Percentiles rank a stretch among this genome's conserved stretches.
Conservation (phyloP, 1,140 invertebrate species). For the Hermetia illucens region DNA sequence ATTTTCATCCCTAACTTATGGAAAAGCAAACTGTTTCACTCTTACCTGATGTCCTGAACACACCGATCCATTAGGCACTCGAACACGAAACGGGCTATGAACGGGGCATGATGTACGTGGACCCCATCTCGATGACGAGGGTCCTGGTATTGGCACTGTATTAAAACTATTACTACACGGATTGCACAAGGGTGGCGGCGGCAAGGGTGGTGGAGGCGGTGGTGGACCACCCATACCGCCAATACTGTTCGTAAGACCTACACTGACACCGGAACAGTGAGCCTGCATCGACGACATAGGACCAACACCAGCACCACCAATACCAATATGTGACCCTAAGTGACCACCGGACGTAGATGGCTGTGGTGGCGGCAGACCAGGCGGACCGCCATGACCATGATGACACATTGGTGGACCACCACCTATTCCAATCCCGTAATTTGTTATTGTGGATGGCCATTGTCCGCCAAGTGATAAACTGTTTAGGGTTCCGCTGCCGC, state of each 20-base stretch:
- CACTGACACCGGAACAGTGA: constrained; percentile 9
- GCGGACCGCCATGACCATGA: constrained; percentile 6
- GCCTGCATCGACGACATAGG: constrained; percentile 16
- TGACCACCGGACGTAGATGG: constrained; percentile 27
- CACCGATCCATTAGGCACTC: constrained; percentile 38
- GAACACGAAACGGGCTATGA: constrained; percentile 45
- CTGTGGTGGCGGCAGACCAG: constrained; percentile 18
- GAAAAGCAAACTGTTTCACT: constrained; percentile 1
- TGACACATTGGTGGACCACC: constrained; percentile 12
- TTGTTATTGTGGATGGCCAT: constrained; percentile 4
- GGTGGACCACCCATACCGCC: constrained; percentile 13
- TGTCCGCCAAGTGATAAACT: constrained; percentile 9
- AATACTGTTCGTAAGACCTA: constrained; percentile 9
- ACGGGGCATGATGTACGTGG: constrained; percentile 38
- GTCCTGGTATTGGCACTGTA: constrained; percentile 11
- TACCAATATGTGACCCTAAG: constrained; percentile 15
- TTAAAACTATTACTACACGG: constrained; percentile 24
- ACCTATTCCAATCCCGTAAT: constrained; percentile 7
- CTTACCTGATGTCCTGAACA: constrained; percentile 36
- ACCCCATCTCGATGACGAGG: constrained; percentile 23
- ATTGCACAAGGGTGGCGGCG: constrained; percentile 28
- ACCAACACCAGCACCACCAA: constrained; percentile 6
- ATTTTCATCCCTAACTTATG: no score
- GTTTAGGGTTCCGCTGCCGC: constrained; percentile 21
- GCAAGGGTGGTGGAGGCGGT: constrained; percentile 13